Evolutionary conservation across 2,797 vertebrate species (phyloP).

Genomic region (Lepidocolaptes lacrymiger): DNA sequence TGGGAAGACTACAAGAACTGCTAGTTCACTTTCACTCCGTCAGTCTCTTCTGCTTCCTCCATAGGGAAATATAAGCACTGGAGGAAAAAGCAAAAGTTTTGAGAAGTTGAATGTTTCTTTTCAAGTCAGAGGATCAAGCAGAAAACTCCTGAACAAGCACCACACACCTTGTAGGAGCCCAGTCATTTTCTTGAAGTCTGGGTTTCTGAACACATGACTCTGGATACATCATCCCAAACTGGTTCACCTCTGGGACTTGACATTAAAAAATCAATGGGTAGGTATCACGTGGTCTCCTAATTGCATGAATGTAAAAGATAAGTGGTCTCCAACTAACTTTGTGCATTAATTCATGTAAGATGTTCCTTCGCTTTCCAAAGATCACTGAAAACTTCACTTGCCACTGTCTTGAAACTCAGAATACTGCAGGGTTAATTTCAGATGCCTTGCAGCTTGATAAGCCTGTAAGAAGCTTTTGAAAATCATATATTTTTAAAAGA

Average conservation of each 20-base stretch:
- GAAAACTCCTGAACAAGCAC: not conserved
- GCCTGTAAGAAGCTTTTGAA: conserved; percentile 52
- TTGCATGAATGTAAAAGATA: not conserved
- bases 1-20: not conserved
- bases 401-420: conserved; percentile 37
- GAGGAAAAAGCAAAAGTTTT: not conserved
- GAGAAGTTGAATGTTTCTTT: not conserved
- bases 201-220: not conserved
- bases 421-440: conserved; percentile 41
- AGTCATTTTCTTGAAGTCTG: not conserved
- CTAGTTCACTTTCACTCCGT: not conserved
- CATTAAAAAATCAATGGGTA: not conserved
- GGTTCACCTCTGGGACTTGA: not conserved
- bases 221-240: no score
- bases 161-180: not conserved
- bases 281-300: not conserved
- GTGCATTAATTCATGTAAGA: not conserved
- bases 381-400: not conserved
- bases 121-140: not conserved
- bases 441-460: conserved; percentile 23
- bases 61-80: not conserved
- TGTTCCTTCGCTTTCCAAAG: not conserved
- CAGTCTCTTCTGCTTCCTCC: not conserved
- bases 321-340: conserved; percentile 8
- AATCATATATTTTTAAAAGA: conserved; percentile 37